Conservation (phyloP, 2,888 invertebrate genomes). For the Leucophora obtusa region DNA sequence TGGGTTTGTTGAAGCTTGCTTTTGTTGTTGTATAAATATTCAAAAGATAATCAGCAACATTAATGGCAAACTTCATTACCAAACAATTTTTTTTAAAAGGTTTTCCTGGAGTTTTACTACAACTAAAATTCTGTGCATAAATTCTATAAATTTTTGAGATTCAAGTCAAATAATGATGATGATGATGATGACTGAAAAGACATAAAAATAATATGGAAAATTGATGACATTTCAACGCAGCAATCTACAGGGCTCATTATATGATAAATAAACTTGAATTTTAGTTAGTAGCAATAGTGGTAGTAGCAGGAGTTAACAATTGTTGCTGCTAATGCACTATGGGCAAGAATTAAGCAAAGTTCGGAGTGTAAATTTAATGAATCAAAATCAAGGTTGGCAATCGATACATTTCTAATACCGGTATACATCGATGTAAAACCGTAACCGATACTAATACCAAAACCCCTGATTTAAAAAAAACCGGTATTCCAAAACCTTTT, state of each 20-base stretch:
- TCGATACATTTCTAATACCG: too few species aligned
- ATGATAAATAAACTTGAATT: constrained; percentile 20
- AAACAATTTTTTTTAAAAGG: background rate
- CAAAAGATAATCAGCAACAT: constrained; percentile 1
- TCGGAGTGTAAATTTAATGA: too few species aligned
- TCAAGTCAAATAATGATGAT: background rate
- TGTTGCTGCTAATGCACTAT: background rate
- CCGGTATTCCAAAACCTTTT: too few species aligned
- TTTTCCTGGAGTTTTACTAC: background rate
- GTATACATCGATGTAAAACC: too few species aligned
- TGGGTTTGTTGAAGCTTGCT: background rate
- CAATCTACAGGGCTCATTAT: constrained; percentile 9
- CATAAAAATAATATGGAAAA: constrained; percentile 51
- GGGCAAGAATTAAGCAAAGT: too few species aligned
- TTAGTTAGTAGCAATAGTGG: constrained; percentile 16
- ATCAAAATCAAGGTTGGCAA: too few species aligned
- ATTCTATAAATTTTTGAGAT: background rate
- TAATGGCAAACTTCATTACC: background rate
- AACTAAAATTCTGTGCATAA: background rate
- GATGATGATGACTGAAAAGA: constrained; percentile 29
- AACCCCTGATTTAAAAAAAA: too few species aligned
- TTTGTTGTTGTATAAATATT: background rate
- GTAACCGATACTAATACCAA: too few species aligned
- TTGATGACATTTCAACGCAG: constrained; percentile 44
- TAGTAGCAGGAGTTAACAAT: background rate